Base-by-base conservation (phyloP, 1,140 invertebrate genomes). In the Bombus impatiens region DNA sequence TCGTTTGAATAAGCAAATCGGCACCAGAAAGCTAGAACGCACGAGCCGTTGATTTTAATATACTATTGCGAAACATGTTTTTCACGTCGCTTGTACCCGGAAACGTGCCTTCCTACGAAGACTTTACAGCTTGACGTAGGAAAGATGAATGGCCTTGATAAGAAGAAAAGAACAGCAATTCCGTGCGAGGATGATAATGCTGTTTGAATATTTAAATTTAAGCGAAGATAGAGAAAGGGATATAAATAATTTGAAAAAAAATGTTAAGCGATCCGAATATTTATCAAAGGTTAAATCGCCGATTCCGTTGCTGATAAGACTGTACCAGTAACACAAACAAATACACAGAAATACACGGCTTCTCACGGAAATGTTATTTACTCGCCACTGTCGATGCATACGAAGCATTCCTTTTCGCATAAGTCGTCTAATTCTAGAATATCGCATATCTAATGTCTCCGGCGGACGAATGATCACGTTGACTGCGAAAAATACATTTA, bases 381-480 rank as follows among this genome's bases (percentile, higher is more conserved):
- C 3, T 65, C 1, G 9, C 0, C 35, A n/a, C 25, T 15, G 10
- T 32, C 35, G 6, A 35, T 4, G 32, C 65, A 13, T 28, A 35
- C 0, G 32, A 25, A 35, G 53, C 28, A 9, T 71, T 28, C 28
- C 40, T 72, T 84, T 79, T 80, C 68, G 28, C 83, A 25, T 13
- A 74, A 62, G 32, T 80, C 67, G 42, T 65, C 77, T 53, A 80
- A 80, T 80, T 85, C 57, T 40, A n/a, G 68, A 80, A 22, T n/a
- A 15, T 6, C 53, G 35, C 13, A 4, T 32, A 37, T 47, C 77
- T 35, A n/a, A 40, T 47, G 70, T 65, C 53, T 32, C 32, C 53
- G 15, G n/a, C 32, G 35, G 68, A 70, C 70, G 72, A 67, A 80
- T 32, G 44, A 84, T 89, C 87, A 86, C 86, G 86, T 89, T 82